Evolutionary conservation across 2,113 vertebrate genomes (phyloP).

Genomic region (Anser cygnoides): DNA sequence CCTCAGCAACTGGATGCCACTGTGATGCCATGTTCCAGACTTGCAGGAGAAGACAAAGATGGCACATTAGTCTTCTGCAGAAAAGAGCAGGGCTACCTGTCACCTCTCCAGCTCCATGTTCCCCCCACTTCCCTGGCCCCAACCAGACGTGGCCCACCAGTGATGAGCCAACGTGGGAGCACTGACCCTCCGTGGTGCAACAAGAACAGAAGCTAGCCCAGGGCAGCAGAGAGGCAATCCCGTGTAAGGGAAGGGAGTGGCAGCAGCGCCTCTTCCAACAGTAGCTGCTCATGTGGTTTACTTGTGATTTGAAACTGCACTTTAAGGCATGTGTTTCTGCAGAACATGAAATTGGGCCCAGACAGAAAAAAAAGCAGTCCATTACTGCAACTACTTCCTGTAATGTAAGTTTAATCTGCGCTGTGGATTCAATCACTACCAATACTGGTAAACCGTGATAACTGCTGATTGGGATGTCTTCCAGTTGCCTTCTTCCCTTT

Average conservation of each 20-base stretch:
- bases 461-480: not conserved
- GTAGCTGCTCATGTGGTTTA: not conserved
- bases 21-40: not conserved
- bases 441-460: not conserved
- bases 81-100: not conserved
- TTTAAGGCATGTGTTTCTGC: not conserved
- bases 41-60: not conserved
- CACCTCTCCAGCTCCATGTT: not conserved
- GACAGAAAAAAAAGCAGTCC: not conserved
- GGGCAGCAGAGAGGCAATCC: not conserved
- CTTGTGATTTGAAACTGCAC: not conserved
- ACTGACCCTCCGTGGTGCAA: not conserved
- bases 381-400: not conserved
- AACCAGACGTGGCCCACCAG: not conserved
- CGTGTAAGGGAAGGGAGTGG: rapidly evolving
- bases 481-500: not conserved
- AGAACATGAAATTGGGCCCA: not conserved
- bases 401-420: not conserved
- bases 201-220: not conserved
- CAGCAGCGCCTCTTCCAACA: not conserved
- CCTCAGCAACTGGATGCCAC: not conserved
- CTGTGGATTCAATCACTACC: not conserved
- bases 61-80: not conserved
- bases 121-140: not conserved
- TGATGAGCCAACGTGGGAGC: not conserved